Conservation (phyloP, 2,113 vertebrate genomes). For the Cynocephalus volans region DNA sequence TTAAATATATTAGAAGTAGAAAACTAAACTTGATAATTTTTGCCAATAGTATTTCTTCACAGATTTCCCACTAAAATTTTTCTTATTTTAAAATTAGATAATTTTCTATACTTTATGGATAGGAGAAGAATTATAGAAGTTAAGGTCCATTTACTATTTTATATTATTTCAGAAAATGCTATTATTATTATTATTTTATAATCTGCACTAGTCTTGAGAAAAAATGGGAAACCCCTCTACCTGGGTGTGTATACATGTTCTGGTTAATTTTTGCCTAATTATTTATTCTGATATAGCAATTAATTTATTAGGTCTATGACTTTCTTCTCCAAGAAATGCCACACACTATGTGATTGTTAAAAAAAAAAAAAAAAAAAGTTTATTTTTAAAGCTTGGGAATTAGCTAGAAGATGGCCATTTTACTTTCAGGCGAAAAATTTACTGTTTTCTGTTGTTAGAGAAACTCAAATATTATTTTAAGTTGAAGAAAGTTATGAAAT, state of each 20-base stretch:
- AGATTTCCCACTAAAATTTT: not conserved
- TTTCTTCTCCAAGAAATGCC: not conserved
- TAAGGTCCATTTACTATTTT: not conserved
- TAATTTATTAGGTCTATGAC: not conserved
- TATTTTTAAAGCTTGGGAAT: not conserved
- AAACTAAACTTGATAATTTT: not conserved
- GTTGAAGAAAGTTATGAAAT: not conserved
- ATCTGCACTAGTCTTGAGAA: not conserved
- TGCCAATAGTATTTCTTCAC: not conserved
- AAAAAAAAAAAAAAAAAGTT: not conserved
- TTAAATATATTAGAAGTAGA: not conserved
- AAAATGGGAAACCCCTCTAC: not conserved
- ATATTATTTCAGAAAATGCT: not conserved
- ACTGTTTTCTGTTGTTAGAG: not conserved
- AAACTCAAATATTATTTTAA: conserved; percentile 4
- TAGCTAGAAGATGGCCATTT: not conserved
- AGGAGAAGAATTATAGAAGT: not conserved
- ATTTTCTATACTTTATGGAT: not conserved
- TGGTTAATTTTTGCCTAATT: not conserved
- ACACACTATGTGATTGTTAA: not conserved
- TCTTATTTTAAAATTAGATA: not conserved
- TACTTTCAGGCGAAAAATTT: not conserved
- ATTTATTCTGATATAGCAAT: not conserved
- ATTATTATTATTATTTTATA: not conserved
- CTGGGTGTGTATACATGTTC: not conserved